These are phyloP conservation scores for Palythoa grandiflora DNA, from an alignment of 92 coral and sea anemone species.

Conservation along the genomic window DNA sequence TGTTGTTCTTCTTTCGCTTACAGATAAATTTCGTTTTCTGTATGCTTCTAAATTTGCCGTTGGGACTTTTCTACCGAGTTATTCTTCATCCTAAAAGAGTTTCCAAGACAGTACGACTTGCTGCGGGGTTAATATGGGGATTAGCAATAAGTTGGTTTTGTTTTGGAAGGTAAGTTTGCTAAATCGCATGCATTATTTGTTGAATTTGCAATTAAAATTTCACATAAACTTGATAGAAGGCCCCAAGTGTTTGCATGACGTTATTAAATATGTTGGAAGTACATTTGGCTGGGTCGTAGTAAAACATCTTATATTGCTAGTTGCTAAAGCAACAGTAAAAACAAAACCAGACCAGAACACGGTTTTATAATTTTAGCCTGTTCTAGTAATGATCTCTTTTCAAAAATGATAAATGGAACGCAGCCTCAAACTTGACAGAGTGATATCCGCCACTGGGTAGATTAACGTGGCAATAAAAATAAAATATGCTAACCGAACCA, in stretches of 20 bases:
- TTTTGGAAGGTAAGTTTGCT: constrained; percentile 53
- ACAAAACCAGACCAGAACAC: too few species aligned
- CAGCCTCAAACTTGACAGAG: too few species aligned
- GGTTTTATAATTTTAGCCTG: too few species aligned
- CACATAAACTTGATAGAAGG: background rate
- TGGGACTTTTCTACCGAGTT: constrained; percentile 48
- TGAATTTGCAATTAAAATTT: constrained; percentile 21
- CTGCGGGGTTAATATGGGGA: constrained; percentile 53
- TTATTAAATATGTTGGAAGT: background rate
- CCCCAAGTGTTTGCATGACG: background rate
- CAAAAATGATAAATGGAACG: too few species aligned
- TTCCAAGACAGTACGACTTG: constrained; percentile 45
- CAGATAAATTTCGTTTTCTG: constrained; percentile 52
- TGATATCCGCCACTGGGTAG: too few species aligned
- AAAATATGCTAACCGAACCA: too few species aligned
- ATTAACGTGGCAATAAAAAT: too few species aligned
- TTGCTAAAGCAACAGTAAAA: background rate
- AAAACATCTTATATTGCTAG: background rate
- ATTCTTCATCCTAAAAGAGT: constrained; percentile 54
- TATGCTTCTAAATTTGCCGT: constrained; percentile 49
- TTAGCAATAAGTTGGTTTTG: constrained; percentile 60
- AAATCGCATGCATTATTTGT: background rate
- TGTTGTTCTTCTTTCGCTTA: constrained; percentile 10
- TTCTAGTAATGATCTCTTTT: too few species aligned
- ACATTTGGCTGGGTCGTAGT: background rate